A percentile compares a stretch with the other conserved stretches of the same genome.
Conservation (phyloP, 2,113 vertebrate species). For the Amblyornis subalaris region DNA sequence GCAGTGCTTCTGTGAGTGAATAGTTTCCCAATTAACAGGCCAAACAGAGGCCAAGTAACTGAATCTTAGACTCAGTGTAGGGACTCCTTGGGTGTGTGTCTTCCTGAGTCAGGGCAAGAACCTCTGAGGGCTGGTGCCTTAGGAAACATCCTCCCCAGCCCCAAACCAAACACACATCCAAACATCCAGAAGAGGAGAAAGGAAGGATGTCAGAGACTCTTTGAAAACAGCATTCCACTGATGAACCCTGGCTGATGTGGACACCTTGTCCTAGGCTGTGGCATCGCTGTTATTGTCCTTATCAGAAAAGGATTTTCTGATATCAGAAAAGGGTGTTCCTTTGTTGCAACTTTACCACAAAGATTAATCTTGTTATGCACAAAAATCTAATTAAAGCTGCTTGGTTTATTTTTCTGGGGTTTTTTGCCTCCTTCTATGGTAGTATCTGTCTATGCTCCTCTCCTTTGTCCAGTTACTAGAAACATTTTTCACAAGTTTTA, state of each 20-base stretch:
- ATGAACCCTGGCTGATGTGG: not conserved
- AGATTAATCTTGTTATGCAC: not conserved
- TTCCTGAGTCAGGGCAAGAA: not conserved
- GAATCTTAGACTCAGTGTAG: not conserved
- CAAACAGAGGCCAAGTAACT: not conserved
- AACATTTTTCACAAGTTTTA: too few species aligned
- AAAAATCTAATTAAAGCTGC: constrained; percentile 40
- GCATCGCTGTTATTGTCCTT: not conserved
- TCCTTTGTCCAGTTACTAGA: too few species aligned
- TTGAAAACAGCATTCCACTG: not conserved
- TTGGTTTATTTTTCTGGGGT: not conserved
- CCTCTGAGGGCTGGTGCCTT: not conserved
- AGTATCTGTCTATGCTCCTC: too few species aligned
- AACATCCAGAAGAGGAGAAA: not conserved
- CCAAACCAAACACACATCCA: not conserved
- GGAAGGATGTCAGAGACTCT: not conserved
- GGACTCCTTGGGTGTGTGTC: not conserved
- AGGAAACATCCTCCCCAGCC: not conserved
- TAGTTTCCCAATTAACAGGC: not conserved
- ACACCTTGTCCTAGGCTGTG: not conserved
- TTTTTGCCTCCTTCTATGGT: too few species aligned
- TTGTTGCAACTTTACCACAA: not conserved
- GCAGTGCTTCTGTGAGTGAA: not conserved
- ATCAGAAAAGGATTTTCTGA: not conserved
- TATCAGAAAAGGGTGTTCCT: not conserved